Evolutionary conservation across 2,797 vertebrate genomes (phyloP), one percentile per base, ranked within the genome.

Genomic region (Sphaeramia orbicularis): DNA sequence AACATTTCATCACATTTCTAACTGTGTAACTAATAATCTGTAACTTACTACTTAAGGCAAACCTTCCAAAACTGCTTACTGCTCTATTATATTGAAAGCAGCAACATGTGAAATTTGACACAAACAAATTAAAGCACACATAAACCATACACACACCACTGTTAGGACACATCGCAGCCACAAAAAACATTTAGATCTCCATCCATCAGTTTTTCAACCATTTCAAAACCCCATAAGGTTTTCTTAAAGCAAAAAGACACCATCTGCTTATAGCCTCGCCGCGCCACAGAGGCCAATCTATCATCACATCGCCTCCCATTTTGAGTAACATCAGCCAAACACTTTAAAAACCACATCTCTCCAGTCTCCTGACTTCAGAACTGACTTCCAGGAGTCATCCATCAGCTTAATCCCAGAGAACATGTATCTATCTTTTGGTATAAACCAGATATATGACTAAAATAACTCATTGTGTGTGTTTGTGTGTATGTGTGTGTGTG

Each of bases 301-400:
- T 72, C 72, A 73, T 47, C 12, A n/a, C 2, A 68, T 57, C 57
- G 21, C 16, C 54, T 60, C 45, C 4, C 0, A 11, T 53, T 58
- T 61, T 55, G 69, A 37, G 49, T n/a, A 59, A 67, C 56, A 58
- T 50, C 45, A 73, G 43, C 27, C 43, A 58, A 80, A 65, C 19
- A 15, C 40, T 65, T 35, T 14, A 8, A 71, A 11, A 65, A 62
- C 51, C 56, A 36, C 0, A 0, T 76, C 65, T 56, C 41, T 51
- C 15, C 63, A 37, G 45, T 56, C 60, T 42, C 16, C 43, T 49
- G 37, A 57, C 30, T 77, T 54, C 52, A 72, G 30, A 49, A 55
- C 15, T 36, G 42, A 79, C 81, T 76, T 77, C 37, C 43, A 71
- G 53, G n/a, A 70, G 18, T 27, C 16, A 48, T 68, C 18, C 43